Percentiles rank a stretch among this genome's conserved stretches.
Evolutionary conservation across 2,797 vertebrate genomes (phyloP).

Genomic region (Anguilla megastoma): DNA sequence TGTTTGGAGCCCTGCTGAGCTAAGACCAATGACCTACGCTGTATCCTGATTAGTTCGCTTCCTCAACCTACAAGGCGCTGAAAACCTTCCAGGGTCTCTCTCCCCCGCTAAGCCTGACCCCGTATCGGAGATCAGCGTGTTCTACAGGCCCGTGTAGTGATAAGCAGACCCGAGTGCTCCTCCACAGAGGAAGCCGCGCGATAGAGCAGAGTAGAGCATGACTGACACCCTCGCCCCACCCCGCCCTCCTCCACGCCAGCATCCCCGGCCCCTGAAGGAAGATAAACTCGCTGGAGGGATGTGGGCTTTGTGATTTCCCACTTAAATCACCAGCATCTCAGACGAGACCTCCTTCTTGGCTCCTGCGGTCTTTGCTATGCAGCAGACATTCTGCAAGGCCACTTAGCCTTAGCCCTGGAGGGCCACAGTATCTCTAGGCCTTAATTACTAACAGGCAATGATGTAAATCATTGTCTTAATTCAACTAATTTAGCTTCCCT

Average conservation of each 20-base stretch:
- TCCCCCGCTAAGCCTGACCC: background rate
- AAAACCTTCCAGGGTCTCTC: background rate
- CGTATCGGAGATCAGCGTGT: background rate
- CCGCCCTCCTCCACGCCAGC: background rate
- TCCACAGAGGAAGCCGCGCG: background rate
- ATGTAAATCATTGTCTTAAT: background rate
- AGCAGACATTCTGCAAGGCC: background rate
- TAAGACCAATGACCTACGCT: background rate
- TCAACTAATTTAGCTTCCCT: background rate
- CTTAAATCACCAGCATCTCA: background rate
- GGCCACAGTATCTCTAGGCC: background rate
- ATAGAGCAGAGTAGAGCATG: background rate
- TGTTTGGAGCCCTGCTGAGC: background rate
- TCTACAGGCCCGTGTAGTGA: background rate
- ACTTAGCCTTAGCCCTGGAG: background rate
- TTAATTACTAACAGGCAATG: background rate
- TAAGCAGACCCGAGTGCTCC: background rate
- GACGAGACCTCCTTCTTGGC: background rate
- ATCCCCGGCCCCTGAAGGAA: background rate
- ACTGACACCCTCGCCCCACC: background rate
- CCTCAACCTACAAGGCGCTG: background rate
- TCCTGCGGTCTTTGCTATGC: background rate
- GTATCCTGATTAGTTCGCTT: background rate
- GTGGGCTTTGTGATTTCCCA: background rate
- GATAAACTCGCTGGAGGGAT: background rate